Conservation (phyloP, 2,888 invertebrate species). For the Polyploca ridens region DNA sequence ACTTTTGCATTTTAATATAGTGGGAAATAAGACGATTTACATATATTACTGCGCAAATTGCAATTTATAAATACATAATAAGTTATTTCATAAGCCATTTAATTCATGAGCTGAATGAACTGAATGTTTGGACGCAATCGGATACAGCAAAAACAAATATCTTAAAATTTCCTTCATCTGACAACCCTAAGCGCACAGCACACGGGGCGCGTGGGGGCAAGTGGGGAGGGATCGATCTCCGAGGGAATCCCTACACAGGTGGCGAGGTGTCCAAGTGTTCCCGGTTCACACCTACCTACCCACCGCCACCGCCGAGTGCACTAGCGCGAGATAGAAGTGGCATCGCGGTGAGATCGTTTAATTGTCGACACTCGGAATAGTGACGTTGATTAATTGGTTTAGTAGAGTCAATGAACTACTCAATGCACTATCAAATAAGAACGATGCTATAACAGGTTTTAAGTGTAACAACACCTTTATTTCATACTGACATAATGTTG, state of each 20-base stretch:
- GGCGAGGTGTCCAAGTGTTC: slow-evolving; percentile 32
- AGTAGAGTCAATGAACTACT: background rate
- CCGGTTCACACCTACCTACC: slow-evolving; percentile 12
- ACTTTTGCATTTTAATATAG: too few relatives aligned
- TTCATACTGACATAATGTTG: too few relatives aligned
- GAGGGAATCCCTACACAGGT: slow-evolving; percentile 51
- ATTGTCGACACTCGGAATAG: background rate
- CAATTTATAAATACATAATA: too few relatives aligned
- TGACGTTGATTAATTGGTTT: background rate
- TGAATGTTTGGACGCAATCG: too few relatives aligned
- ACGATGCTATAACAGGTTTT: too few relatives aligned
- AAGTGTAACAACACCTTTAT: too few relatives aligned
- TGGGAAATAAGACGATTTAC: too few relatives aligned
- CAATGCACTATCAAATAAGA: too few relatives aligned
- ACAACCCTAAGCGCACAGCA: slow-evolving; percentile 20
- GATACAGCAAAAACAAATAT: too few relatives aligned
- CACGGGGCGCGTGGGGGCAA: slow-evolving; percentile 24
- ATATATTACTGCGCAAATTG: too few relatives aligned
- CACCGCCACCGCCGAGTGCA: slow-evolving; percentile 6
- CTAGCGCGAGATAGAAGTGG: background rate
- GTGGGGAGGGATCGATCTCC: slow-evolving; percentile 42
- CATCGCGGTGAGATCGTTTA: background rate
- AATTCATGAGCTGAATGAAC: too few relatives aligned
- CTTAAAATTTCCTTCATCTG: slow-evolving; percentile 15
- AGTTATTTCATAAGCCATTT: too few relatives aligned